These are phyloP conservation scores for Bos indicus DNA, from an alignment of 2,113 vertebrate species.

Conservation along the genomic window DNA sequence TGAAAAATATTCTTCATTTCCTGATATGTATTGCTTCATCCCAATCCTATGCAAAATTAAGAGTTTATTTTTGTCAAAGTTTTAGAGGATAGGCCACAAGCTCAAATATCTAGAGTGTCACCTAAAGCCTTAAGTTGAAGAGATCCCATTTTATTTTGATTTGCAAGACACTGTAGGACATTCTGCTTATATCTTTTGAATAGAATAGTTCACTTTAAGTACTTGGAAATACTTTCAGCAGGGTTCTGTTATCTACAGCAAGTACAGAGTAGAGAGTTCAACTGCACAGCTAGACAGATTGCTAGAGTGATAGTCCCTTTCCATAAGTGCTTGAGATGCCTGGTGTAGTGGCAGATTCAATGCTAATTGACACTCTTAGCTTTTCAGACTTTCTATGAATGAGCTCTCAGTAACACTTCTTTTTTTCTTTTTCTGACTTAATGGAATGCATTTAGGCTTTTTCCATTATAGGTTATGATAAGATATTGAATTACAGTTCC, in stretches of 20 bases:
- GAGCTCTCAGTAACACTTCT: not conserved
- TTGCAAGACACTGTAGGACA: not conserved
- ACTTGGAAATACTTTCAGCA: not conserved
- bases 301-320: not conserved
- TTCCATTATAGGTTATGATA: not conserved
- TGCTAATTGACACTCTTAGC: not conserved
- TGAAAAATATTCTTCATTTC: not conserved
- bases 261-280: not conserved
- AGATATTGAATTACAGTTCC: not conserved
- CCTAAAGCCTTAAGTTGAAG: not conserved
- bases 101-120: not conserved
- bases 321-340: not conserved
- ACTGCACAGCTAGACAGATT: not conserved
- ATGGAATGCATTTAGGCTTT: not conserved
- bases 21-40: not conserved
- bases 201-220: not conserved
- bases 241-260: not conserved
- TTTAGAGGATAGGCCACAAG: not conserved
- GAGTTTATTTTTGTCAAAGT: not conserved
- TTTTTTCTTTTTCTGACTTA: not conserved
- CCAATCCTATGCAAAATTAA: not conserved
- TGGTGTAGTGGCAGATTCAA: not conserved
- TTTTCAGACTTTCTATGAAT: not conserved
- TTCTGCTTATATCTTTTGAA: not conserved
- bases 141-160: not conserved